Evolutionary conservation across 2,113 vertebrate species (phyloP), one percentile per base, ranked within the genome.

Genomic region (Leiothrix lutea): DNA sequence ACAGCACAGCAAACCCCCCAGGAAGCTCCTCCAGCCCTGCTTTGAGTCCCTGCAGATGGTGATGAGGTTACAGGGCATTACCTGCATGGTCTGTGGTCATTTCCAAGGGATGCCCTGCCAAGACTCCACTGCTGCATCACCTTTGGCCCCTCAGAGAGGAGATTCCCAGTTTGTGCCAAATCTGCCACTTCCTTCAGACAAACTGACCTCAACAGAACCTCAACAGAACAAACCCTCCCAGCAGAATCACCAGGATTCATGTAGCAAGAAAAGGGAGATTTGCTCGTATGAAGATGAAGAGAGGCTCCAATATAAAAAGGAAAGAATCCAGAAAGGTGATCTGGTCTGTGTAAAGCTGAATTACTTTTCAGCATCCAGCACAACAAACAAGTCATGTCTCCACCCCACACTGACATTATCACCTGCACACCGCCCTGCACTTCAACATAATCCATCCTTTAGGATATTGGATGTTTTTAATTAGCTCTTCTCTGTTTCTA

Each of bases 31-130:
- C 22, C 12, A 80, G 64, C 36, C 64, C 48, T 21, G 51, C 67
- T 40, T 2, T 4, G 45, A 15, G 21, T 4, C 2, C 2, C 28
- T 35, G 47, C 31, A 10, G 14, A 8, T 0, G 3, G 2, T 8
- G 7, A 1, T 1, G 6, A 7, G 47, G 61, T 16, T 15, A 3
- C 3, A 45, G 21, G 17, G 35, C 9, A 22, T 17, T 16, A 4
- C 11, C 62, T 56, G 45, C 38, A 62, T 0, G 7, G 51, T 17
- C n/a, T 65, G 12, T 9, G 31, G 12, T 5, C 8, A 11, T 20
- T 33, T 11, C 29, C 50, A 35, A 25, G n/a, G 26, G 20, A 14
- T 62, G 31, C 29, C 21, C 47, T 21, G 5, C 29, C 23, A 5
- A 19, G 69, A 28, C 2, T 6, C 47, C 16, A 10, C 70, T 81